These are phyloP conservation scores for Seira ritae DNA, from an alignment of 2,888 invertebrate genomes.

Conservation along the genomic window DNA sequence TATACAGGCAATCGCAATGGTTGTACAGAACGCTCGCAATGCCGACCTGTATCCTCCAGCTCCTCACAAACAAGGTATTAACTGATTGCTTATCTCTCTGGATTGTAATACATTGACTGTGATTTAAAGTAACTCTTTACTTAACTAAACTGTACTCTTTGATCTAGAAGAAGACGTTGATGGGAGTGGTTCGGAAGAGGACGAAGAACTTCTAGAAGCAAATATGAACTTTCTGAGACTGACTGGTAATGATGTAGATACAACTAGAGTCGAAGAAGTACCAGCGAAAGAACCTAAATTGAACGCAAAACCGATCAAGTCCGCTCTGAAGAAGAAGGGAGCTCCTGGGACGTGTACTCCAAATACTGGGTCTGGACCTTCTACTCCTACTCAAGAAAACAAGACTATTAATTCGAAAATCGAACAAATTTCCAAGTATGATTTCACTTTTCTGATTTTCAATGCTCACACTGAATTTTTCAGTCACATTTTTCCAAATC, in stretches of 20 bases:
- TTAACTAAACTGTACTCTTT: background rate
- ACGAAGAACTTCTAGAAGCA: slow-evolving; percentile 75
- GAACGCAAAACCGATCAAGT: slow-evolving; percentile 93
- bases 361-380: slow-evolving; percentile 82
- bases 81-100: background rate
- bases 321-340: slow-evolving; percentile 90
- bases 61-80: slow-evolving; percentile 56
- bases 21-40: slow-evolving; percentile 73
- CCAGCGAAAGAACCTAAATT: slow-evolving; percentile 94
- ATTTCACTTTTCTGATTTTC: slow-evolving; percentile 69
- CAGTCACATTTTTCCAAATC: too few relatives aligned
- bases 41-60: slow-evolving; percentile 66
- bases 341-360: slow-evolving; percentile 72
- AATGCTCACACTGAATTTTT: too few relatives aligned
- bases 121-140: background rate
- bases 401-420: slow-evolving; percentile 83
- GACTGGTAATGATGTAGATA: slow-evolving; percentile 78
- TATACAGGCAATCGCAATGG: slow-evolving; percentile 72
- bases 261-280: slow-evolving; percentile 91
- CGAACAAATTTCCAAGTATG: slow-evolving; percentile 83
- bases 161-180: slow-evolving; percentile 81
- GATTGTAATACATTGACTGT: too few relatives aligned
- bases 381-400: slow-evolving; percentile 85
- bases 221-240: slow-evolving; percentile 70
- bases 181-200: slow-evolving; percentile 76